Evolutionary conservation across 2,113 vertebrate genomes (phyloP).

Genomic region (Galeopterus variegatus): DNA sequence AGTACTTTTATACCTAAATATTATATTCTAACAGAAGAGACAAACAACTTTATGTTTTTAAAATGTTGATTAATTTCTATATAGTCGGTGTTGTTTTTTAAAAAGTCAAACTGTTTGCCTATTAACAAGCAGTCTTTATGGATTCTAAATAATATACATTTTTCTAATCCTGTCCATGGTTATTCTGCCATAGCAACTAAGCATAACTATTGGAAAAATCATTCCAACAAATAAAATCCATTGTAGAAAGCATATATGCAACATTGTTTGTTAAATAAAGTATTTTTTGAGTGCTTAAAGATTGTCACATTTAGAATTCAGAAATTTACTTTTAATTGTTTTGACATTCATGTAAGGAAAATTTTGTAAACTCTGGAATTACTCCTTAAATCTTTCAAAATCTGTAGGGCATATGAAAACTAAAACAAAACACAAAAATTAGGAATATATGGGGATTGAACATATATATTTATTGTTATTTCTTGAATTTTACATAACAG

Average conservation of each 20-base stretch:
- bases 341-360: not conserved
- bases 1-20: not conserved
- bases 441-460: not conserved
- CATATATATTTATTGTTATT: not conserved
- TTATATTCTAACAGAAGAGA: not conserved
- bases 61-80: not conserved
- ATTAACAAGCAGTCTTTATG: not conserved
- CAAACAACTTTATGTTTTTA: not conserved
- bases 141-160: not conserved
- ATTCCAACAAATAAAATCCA: not conserved
- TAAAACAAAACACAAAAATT: not conserved
- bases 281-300: not conserved
- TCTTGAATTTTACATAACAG: not conserved
- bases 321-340: not conserved
- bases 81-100: not conserved
- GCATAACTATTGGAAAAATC: not conserved
- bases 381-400: constrained; percentile 6
- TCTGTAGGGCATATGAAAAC: not conserved
- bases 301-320: not conserved
- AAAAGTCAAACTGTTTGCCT: not conserved
- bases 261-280: not conserved
- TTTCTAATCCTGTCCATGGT: not conserved
- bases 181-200: not conserved
- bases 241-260: not conserved
- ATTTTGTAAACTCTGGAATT: not conserved